phyloP scores from a whole-genome alignment of 2,888 invertebrate genomes.

The Hoplodrina blanda region DNA sequence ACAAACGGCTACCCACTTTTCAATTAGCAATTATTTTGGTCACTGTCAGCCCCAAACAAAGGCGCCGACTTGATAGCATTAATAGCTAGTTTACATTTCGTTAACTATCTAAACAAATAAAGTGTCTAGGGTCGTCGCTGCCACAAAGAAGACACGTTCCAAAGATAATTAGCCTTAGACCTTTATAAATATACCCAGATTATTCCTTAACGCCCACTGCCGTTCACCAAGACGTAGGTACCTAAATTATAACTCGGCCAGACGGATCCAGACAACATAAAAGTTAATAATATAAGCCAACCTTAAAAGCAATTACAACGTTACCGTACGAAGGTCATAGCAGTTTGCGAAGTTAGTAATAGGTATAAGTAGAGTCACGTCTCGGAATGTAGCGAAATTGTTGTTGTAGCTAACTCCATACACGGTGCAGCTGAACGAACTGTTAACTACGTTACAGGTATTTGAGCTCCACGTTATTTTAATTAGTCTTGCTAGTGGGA shows the following conservation, averaged over 20 bases:
- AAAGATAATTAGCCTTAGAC: conserved; percentile 4
- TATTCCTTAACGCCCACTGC: conserved; percentile 22
- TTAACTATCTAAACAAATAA: conserved; percentile 19
- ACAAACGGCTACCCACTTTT: conserved; percentile 23
- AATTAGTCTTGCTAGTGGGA: conserved; percentile 28
- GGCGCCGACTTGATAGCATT: neutral
- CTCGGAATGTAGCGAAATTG: conserved; percentile 42
- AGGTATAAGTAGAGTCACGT: conserved; percentile 48
- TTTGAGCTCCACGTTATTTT: conserved; percentile 36
- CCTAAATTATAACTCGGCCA: conserved; percentile 14
- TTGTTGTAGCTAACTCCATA: conserved; percentile 46
- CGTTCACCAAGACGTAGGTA: conserved; percentile 12
- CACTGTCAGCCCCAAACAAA: conserved; percentile 10
- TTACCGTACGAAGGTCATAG: conserved; percentile 47
- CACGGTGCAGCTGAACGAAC: conserved; percentile 44
- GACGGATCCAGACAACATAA: neutral
- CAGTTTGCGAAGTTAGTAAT: conserved; percentile 52
- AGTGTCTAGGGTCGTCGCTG: neutral
- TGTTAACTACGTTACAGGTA: conserved; percentile 40
- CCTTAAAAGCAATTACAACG: conserved; percentile 33
- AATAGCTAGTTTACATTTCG: conserved; percentile 18
- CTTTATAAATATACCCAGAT: conserved; percentile 23
- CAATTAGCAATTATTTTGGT: conserved; percentile 45
- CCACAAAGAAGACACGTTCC: conserved; percentile 10
- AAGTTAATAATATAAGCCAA: conserved; percentile 18